phyloP scores from a whole-genome alignment of 2,797 vertebrate genomes.

The Peromyscus eremicus region DNA sequence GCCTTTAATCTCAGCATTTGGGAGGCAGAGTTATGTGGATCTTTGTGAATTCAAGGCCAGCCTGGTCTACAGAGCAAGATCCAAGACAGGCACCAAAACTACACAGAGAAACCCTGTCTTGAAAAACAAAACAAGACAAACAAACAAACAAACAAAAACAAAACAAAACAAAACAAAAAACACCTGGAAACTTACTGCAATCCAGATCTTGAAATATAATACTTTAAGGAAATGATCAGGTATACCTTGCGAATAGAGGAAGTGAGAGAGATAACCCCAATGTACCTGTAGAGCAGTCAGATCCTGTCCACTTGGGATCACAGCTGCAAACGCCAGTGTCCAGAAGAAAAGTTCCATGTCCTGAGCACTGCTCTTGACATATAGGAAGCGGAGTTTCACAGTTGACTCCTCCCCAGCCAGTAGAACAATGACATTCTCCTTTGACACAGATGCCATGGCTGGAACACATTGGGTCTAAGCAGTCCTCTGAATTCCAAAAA shows the following conservation, averaged over 20 bases:
- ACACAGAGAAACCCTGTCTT: no score
- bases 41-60: no score
- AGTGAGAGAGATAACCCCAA: background rate
- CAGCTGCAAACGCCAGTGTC: slow-evolving; percentile 95
- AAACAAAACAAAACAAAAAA: background rate
- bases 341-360: slow-evolving; percentile 94
- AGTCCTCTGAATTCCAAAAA: slow-evolving; percentile 91
- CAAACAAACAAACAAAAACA: no score
- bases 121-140: no score
- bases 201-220: background rate
- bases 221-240: background rate
- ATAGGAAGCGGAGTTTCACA: slow-evolving; percentile 94
- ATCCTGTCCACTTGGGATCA: slow-evolving; percentile 96
- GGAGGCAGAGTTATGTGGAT: no score
- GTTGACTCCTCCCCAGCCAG: slow-evolving; percentile 95
- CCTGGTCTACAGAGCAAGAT: no score
- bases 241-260: background rate
- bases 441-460: slow-evolving; percentile 96
- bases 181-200: background rate
- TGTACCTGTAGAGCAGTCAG: slow-evolving; percentile 96
- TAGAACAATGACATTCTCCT: slow-evolving; percentile 95
- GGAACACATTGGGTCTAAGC: slow-evolving; percentile 94
- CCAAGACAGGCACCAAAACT: no score
- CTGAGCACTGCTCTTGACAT: slow-evolving; percentile 97
- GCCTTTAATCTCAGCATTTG: no score